These are phyloP conservation scores for Cromileptes altivelis DNA, from an alignment of 2,113 vertebrate species.

Conservation along the genomic window DNA sequence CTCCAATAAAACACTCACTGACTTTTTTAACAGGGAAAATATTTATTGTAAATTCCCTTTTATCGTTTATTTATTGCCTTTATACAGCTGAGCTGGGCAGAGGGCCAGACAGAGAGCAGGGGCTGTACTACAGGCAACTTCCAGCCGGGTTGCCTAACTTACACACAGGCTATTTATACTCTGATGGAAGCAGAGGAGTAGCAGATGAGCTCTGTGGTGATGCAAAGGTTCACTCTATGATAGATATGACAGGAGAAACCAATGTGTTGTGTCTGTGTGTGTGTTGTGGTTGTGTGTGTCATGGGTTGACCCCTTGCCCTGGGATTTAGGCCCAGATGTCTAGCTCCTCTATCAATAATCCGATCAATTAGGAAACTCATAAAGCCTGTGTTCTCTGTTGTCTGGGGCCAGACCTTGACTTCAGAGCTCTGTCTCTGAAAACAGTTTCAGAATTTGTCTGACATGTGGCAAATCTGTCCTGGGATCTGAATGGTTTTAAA, in stretches of 20 bases:
- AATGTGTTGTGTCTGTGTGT: not conserved
- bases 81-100: constrained; percentile 20
- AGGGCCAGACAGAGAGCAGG: constrained; percentile 37
- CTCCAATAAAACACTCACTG: constrained; percentile 18
- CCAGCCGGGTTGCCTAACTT: constrained; percentile 11
- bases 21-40: constrained; percentile 32
- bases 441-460: not conserved
- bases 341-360: constrained; percentile 59
- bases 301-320: constrained; percentile 57
- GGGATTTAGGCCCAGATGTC: constrained; percentile 69
- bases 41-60: constrained; percentile 58
- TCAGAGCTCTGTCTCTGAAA: not conserved
- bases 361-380: constrained; percentile 49
- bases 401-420: constrained; percentile 13
- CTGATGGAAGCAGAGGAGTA: not conserved
- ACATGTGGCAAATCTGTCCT: not conserved
- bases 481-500: not conserved
- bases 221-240: constrained; percentile 16
- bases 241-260: constrained; percentile 19
- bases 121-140: constrained; percentile 16
- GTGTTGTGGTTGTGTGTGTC: constrained; percentile 31
- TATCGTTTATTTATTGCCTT: constrained; percentile 59
- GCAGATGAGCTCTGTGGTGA: constrained; percentile 23
- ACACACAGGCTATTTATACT: constrained; percentile 42
- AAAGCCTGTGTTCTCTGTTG: constrained; percentile 10